A percentile compares a stretch with the other conserved stretches of the same genome.
Evolutionary conservation across 1,140 invertebrate species (phyloP).

Genomic region (Eubasilissa regina): DNA sequence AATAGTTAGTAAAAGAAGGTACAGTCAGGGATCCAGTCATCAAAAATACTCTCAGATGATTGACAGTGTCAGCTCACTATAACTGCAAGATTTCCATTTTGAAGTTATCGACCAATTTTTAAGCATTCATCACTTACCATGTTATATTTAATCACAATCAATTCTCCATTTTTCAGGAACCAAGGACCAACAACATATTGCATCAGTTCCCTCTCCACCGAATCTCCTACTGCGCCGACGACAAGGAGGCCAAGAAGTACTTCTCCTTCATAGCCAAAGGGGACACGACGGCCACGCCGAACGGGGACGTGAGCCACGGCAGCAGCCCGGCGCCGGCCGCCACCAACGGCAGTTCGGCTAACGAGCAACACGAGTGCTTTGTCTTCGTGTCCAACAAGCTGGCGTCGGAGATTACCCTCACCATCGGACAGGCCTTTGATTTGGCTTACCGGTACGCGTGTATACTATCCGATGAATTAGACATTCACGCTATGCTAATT

Average conservation of each 20-base stretch:
- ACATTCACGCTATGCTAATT: too few species aligned
- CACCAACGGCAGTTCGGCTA: slow-evolving; percentile 43
- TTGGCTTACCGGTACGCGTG: slow-evolving; percentile 86
- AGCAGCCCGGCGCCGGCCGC: slow-evolving; percentile 66
- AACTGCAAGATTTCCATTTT: too few species aligned
- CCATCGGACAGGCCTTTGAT: slow-evolving; percentile 97
- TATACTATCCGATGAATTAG: too few species aligned
- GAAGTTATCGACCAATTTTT: too few species aligned
- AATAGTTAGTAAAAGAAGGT: too few species aligned
- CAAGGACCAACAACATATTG: slow-evolving; percentile 81
- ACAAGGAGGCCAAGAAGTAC: slow-evolving; percentile 97
- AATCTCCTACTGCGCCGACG: slow-evolving; percentile 98
- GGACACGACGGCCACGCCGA: slow-evolving; percentile 68
- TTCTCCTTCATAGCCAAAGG: slow-evolving; percentile 97
- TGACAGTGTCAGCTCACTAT: too few species aligned
- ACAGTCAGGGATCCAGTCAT: too few species aligned
- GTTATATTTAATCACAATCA: too few species aligned
- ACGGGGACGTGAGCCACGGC: slow-evolving; percentile 58
- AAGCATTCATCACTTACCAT: too few species aligned
- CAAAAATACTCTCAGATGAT: too few species aligned
- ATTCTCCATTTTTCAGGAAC: slow-evolving; percentile 71
- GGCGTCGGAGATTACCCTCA: slow-evolving; percentile 96
- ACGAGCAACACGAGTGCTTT: slow-evolving; percentile 93
- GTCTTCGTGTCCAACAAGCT: slow-evolving; percentile 97
- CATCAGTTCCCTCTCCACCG: slow-evolving; percentile 97